Base-by-base conservation (phyloP, 2,888 invertebrate species). In the Acanthopleura granulata region DNA sequence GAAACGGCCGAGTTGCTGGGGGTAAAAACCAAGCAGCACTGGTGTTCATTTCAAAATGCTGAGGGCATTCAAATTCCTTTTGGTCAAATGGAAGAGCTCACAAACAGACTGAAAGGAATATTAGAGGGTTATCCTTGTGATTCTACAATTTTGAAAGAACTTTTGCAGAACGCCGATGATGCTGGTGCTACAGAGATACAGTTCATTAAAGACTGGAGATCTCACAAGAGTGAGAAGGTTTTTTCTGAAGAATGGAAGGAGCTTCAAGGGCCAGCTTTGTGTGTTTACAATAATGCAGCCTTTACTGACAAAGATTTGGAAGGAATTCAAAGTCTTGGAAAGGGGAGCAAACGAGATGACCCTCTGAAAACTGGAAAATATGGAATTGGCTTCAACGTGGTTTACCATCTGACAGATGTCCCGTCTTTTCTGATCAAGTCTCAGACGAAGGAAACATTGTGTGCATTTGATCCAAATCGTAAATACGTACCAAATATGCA, bases 81-180 rank as follows among this genome's bases (percentile, higher is more conserved):
- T 79, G 88, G 87, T n/a, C 89, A 88, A 75, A 79, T 81, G 25
- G 89, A 89, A 73, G 81, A 83, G 49, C 79, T 89, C n/a, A 82
- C 86, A 14, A 84, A 81, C 50, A 77, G 88, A 40, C 78, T 89
- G n/a, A 83, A 82, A 57, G 75, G 86, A 12, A 83, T 89, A 50
- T 75, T 89, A 6, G 73, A 81, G 1, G 82, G 85, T 9, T 89
- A 88, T 76, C 87, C 87, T 0, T 85, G 83, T 74, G 88, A 87
- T 71, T 78, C 81, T 57, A 84, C 84, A 18, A 78, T 89, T 40
- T 81, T 89, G 50, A 89, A 89, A 78, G 89, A 89, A 80, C 78
- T 89, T 12, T 12, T 57, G 22, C 57, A 57, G 57, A 57, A 57
- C 12, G 57, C 57, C 3, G 57, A 57, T 57, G 57, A 57, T 12